Conservation (phyloP, 2,113 vertebrate genomes). For the Brachyistius frenatus region DNA sequence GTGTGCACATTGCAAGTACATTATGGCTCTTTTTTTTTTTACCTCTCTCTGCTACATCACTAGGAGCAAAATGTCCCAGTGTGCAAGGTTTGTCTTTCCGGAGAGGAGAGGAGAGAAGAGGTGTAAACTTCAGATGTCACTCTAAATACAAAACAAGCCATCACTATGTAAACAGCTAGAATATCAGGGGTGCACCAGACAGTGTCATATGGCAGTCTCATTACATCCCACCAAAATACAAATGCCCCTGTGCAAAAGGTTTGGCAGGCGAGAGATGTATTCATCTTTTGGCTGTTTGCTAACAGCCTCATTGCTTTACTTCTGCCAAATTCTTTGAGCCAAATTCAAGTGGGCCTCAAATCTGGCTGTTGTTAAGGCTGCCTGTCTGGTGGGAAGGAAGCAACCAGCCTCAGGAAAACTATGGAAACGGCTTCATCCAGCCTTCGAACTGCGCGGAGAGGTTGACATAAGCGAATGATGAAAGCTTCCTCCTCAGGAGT, state of each 20-base stretch:
- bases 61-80: slow-evolving; percentile 5
- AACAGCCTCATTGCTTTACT: slow-evolving; percentile 48
- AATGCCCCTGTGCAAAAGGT: slow-evolving; percentile 58
- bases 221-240: slow-evolving; percentile 60
- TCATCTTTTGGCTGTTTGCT: slow-evolving; percentile 63
- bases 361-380: slow-evolving; percentile 57
- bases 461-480: slow-evolving; percentile 60
- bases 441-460: slow-evolving; percentile 49
- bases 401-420: slow-evolving; percentile 40
- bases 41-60: background rate
- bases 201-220: slow-evolving; percentile 45
- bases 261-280: slow-evolving; percentile 66
- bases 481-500: slow-evolving; percentile 56
- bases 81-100: background rate
- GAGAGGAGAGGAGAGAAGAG: background rate
- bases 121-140: slow-evolving; percentile 31
- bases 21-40: background rate
- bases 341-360: slow-evolving; percentile 59
- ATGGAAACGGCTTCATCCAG: slow-evolving; percentile 39
- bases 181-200: slow-evolving; percentile 23
- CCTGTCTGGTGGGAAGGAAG: slow-evolving; percentile 47
- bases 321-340: slow-evolving; percentile 62
- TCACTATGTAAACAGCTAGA: slow-evolving; percentile 39
- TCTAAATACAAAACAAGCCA: slow-evolving; percentile 11
- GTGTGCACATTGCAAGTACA: background rate